Evolutionary conservation across 2,888 invertebrate species (phyloP), one percentile per base, ranked within the genome.

Genomic region (Drosophila lacicola): DNA sequence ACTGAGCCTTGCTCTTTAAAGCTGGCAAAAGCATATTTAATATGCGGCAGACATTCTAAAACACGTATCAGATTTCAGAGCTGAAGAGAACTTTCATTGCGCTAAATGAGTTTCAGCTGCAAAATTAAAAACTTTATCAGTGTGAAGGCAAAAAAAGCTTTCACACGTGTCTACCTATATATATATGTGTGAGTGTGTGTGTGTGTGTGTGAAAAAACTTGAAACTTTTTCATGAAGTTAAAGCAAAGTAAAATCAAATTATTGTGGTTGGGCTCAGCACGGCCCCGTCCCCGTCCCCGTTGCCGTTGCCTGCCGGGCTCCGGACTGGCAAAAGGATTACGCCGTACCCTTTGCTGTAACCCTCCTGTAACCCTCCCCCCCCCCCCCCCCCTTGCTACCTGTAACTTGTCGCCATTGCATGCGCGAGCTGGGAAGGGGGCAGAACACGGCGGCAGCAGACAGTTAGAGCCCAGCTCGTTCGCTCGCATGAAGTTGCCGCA

Each of bases 221-320:
- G 75, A 85, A 88, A 82, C 85, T 86, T 84, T 84, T 85, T 88
- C 79, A 85, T 86, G 88, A 88, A 86, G 85, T 88, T 86, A 88
- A 86, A 85, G 85, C 85, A 86, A 86, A 88, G 85, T 85, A 88
- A 86, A 86, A 86, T 86, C 85, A 86, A 86, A 86, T 86, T 86
- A 88, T 86, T 86, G 85, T 79, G 85, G 88, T 82, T 87, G 64
- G 67, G 69, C 62, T 76, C 54, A 62, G 51, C 25, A 25, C 50
- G 34, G 58, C 17, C 17, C 17, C 17, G 17, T 17, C 17, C 17
- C 17, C 17, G 17, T 2, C 17, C 19, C 8, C 29, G 29, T 29
- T 25, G 25, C 25, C 70, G 64, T 57, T 47, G 74, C 34, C 70
- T 62, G 70, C 39, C 58, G 58, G 74, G 74, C 36, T 3, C 11